Percentiles rank a stretch among this genome's conserved stretches.
These are phyloP conservation scores for Myzus persicae DNA, from an alignment of 1,140 invertebrate genomes.

Conservation along the genomic window DNA sequence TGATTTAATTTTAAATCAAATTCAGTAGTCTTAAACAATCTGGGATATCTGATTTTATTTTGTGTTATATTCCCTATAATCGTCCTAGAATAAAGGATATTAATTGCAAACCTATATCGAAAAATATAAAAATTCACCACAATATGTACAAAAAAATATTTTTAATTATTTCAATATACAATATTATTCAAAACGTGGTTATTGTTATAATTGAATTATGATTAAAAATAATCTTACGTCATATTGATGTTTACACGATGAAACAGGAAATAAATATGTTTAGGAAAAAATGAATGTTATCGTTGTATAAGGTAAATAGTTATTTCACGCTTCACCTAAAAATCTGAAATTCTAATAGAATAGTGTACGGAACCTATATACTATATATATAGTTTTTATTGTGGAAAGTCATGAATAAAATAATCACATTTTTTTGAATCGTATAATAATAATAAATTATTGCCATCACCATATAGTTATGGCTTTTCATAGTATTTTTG, in stretches of 20 bases:
- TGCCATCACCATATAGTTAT: background rate
- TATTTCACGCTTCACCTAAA: background rate
- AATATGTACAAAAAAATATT: background rate
- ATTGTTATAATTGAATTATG: background rate
- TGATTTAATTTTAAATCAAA: background rate
- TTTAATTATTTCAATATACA: no score
- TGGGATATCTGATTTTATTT: background rate
- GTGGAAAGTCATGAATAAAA: background rate
- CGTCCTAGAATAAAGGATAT: no score
- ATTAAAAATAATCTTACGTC: background rate
- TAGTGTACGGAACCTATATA: background rate
- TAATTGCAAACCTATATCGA: background rate
- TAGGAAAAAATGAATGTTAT: background rate
- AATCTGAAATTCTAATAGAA: background rate
- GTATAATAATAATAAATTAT: no score
- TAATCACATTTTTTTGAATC: background rate
- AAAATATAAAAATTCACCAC: background rate
- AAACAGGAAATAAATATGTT: background rate
- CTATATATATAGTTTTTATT: background rate
- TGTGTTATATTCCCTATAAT: background rate
- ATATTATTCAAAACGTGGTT: no score
- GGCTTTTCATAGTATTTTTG: background rate
- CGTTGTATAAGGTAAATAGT: background rate
- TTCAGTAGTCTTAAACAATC: background rate
- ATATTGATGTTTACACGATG: background rate